A percentile compares a stretch with the other conserved stretches of the same genome.
These are phyloP conservation scores for Periophthalmus magnuspinnatus DNA, from an alignment of 2,797 vertebrate species.

Conservation along the genomic window DNA sequence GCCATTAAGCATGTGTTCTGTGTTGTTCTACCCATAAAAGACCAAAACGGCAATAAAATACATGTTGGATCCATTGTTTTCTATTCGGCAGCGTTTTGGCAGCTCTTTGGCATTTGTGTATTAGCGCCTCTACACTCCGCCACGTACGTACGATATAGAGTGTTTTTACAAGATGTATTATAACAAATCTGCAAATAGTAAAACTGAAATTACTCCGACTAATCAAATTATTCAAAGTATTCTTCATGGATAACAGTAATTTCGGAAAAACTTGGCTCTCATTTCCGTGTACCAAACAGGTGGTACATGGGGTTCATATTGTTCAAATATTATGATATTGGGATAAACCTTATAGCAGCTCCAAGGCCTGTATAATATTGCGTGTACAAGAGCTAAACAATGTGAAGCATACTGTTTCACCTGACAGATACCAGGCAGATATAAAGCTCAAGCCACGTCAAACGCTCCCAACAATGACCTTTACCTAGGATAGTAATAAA, in stretches of 20 bases:
- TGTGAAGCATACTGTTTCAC: too few relatives aligned
- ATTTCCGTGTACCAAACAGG: neutral
- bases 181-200: neutral
- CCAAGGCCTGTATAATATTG: neutral
- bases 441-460: too few relatives aligned
- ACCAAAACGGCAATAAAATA: neutral
- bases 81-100: neutral
- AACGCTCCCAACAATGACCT: too few relatives aligned
- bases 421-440: too few relatives aligned
- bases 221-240: neutral
- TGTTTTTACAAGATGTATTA: neutral
- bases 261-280: neutral
- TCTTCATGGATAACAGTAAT: neutral
- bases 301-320: neutral
- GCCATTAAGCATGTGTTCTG: slow-evolving; percentile 33
- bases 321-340: neutral
- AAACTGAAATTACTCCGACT: neutral
- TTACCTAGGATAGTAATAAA: too few relatives aligned
- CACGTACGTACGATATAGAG: neutral
- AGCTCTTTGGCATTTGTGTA: neutral
- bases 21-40: slow-evolving; percentile 22
- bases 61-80: neutral
- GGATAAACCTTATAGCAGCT: neutral
- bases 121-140: neutral
- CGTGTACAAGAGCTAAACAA: too few relatives aligned